These are phyloP conservation scores for Drosophila recens DNA, from an alignment of 2,888 invertebrate species.

Conservation along the genomic window DNA sequence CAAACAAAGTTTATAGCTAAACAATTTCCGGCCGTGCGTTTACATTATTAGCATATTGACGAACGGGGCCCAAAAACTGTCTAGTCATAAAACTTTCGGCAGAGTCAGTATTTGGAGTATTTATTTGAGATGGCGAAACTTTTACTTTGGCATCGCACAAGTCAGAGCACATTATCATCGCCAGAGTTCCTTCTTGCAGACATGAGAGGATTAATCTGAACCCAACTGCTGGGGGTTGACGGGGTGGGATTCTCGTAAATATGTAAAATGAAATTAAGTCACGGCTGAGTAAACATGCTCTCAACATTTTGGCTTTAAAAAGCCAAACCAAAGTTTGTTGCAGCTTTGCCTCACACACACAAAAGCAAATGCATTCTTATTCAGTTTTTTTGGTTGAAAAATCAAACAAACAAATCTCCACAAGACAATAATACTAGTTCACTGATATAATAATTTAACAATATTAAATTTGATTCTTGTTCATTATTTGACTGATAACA, in stretches of 20 bases:
- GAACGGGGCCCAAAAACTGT: conserved; percentile 56
- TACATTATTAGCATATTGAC: conserved; percentile 79
- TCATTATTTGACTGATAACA: too few species aligned
- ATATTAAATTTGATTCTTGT: too few species aligned
- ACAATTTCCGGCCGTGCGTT: conserved; percentile 74
- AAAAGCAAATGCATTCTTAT: not conserved
- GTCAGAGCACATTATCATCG: conserved; percentile 76
- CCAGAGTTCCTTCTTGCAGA: conserved; percentile 58
- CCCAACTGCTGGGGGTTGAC: too few species aligned
- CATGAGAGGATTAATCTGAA: conserved; percentile 61
- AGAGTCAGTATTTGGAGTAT: conserved; percentile 42
- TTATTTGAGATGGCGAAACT: conserved; percentile 52
- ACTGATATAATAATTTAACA: too few species aligned
- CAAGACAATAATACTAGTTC: not conserved
- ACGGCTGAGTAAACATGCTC: conserved; percentile 70
- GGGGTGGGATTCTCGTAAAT: conserved; percentile 1
- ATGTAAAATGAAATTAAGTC: conserved; percentile 71
- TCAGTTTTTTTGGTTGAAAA: not conserved
- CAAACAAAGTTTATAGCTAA: conserved; percentile 74
- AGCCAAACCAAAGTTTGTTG: conserved; percentile 21
- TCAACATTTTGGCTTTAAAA: conserved; percentile 38
- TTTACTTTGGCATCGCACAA: conserved; percentile 45
- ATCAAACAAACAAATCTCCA: not conserved
- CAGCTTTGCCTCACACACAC: not conserved
- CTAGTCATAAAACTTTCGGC: conserved; percentile 74